These are phyloP conservation scores for Rattus norvegicus DNA, from an alignment of 2,113 vertebrate species.

Conservation along the genomic window DNA sequence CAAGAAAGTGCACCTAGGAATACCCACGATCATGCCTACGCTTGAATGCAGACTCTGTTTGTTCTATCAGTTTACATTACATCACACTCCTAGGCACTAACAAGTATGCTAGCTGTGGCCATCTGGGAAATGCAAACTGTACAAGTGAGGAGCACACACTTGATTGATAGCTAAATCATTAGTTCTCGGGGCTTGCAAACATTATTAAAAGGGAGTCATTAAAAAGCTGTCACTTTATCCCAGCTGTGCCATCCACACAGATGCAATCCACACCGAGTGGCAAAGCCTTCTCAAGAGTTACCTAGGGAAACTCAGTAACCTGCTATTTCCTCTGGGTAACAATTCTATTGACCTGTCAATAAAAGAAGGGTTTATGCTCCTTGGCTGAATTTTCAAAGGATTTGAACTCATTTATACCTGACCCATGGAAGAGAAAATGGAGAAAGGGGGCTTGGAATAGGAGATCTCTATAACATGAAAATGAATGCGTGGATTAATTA, in stretches of 20 bases:
- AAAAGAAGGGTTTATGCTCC: slow-evolving; percentile 15
- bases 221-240: slow-evolving; percentile 44
- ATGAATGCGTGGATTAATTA: background rate
- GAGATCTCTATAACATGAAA: background rate
- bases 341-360: slow-evolving; percentile 40
- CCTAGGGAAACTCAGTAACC: slow-evolving; percentile 30
- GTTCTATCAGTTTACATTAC: background rate
- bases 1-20: background rate
- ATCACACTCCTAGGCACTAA: background rate
- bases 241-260: background rate
- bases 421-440: background rate
- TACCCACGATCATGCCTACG: background rate
- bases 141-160: slow-evolving; percentile 16
- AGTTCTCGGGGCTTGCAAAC: background rate
- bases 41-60: background rate
- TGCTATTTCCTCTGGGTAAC: slow-evolving; percentile 35
- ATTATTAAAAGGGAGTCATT: slow-evolving; percentile 63
- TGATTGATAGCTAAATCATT: slow-evolving; percentile 62
- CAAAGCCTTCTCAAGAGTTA: slow-evolving; percentile 10
- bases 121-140: slow-evolving; percentile 32
- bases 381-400: slow-evolving; percentile 5
- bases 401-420: background rate
- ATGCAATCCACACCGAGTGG: slow-evolving; percentile 25
- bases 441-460: background rate
- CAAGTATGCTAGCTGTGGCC: background rate